phyloP scores from a whole-genome alignment of 1,140 invertebrate genomes.

The Cylas formicarius region DNA sequence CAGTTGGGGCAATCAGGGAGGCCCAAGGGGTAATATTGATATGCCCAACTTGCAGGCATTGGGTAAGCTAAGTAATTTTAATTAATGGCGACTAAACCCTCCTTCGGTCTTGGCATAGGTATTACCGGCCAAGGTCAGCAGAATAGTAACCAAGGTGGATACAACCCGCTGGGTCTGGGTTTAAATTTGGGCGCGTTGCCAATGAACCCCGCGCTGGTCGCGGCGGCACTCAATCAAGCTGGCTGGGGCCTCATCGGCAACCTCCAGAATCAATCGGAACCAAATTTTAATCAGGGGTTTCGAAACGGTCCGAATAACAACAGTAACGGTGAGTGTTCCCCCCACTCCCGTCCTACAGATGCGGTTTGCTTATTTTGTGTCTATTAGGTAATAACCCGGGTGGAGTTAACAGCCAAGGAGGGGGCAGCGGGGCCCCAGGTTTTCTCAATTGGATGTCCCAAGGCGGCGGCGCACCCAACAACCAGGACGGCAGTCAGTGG shows the following conservation, averaged over 20 bases:
- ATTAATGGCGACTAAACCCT: too few species aligned
- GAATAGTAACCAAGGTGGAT: constrained; percentile 36
- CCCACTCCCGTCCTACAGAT: too few species aligned
- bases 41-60: constrained; percentile 85
- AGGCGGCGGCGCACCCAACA: constrained; percentile 25
- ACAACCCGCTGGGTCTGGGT: constrained; percentile 38
- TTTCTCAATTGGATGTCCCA: constrained; percentile 41
- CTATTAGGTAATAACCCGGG: constrained; percentile 38
- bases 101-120: constrained; percentile 27
- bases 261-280: constrained; percentile 40
- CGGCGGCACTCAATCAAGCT: constrained; percentile 73
- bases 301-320: constrained; percentile 37
- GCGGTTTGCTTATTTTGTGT: too few species aligned
- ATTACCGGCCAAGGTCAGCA: constrained; percentile 41
- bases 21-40: constrained; percentile 65
- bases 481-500: constrained; percentile 37
- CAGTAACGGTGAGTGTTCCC: constrained; percentile 36
- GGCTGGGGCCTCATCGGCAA: constrained; percentile 65
- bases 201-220: constrained; percentile 77
- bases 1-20: constrained; percentile 58
- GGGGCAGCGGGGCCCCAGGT: constrained; percentile 35
- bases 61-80: constrained; percentile 42
- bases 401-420: constrained; percentile 35
- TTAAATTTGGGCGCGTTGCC: constrained; percentile 76
- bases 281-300: constrained; percentile 42